Percentiles rank a stretch among this genome's conserved stretches.
These are phyloP conservation scores for Chrysogorgia sp. DNA, from an alignment of 92 coral and sea anemone genomes.

Conservation along the genomic window DNA sequence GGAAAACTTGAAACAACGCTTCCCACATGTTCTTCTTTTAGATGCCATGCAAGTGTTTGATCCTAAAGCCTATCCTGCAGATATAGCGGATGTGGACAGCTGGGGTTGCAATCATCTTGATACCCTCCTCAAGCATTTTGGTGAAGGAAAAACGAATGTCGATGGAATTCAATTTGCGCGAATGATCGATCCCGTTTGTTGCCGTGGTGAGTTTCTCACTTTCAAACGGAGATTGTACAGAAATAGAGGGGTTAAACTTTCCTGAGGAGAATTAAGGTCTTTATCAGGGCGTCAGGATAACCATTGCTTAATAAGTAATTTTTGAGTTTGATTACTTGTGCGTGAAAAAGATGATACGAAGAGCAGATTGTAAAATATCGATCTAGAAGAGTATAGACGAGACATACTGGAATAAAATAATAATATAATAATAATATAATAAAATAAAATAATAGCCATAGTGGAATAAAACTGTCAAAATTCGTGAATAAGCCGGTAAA, in stretches of 20 bases:
- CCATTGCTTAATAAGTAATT: too few relatives aligned
- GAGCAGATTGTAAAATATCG: too few relatives aligned
- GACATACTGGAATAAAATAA: too few relatives aligned
- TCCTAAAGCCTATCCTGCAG: constrained; percentile 23
- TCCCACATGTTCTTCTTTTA: constrained; percentile 22
- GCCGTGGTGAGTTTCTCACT: constrained; percentile 25
- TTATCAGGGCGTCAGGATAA: too few relatives aligned
- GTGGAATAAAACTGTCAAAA: too few relatives aligned
- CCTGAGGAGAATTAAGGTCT: too few relatives aligned
- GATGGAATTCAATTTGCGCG: constrained; percentile 27
- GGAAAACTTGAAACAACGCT: constrained; percentile 20
- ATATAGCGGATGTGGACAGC: constrained; percentile 31
- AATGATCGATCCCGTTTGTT: constrained; percentile 23
- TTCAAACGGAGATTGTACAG: constrained; percentile 24
- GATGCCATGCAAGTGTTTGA: constrained; percentile 31
- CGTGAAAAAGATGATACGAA: too few relatives aligned
- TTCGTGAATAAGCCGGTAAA: too few relatives aligned
- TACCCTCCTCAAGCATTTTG: constrained; percentile 29
- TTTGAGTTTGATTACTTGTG: too few relatives aligned
- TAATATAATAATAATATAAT: too few relatives aligned
- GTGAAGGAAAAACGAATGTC: constrained; percentile 22
- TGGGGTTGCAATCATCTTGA: constrained; percentile 25
- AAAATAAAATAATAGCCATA: too few relatives aligned
- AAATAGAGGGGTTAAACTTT: constrained; percentile 27
- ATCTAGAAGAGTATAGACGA: too few relatives aligned